These are phyloP conservation scores for Thereva nobilitata DNA, from an alignment of 2,888 invertebrate genomes.

Conservation along the genomic window DNA sequence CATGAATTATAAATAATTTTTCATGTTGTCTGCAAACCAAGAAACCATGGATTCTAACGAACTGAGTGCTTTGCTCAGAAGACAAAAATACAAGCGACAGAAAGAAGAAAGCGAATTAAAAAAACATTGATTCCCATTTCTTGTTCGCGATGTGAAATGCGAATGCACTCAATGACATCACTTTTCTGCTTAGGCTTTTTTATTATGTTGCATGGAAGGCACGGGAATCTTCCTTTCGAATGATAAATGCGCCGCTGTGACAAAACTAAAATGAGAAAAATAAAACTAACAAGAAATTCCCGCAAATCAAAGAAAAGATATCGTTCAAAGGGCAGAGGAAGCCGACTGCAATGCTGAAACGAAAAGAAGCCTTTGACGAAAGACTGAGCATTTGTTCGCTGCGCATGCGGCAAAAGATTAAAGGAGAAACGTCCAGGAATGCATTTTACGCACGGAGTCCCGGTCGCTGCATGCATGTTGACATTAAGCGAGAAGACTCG, in stretches of 20 bases:
- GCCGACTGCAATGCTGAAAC: not conserved
- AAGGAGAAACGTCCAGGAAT: conserved; percentile 24
- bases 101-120: not conserved
- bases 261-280: conserved; percentile 11
- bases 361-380: conserved; percentile 39
- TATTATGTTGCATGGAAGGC: not conserved
- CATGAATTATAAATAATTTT: conserved; percentile 30
- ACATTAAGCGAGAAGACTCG: conserved; percentile 12
- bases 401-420: conserved; percentile 39
- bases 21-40: conserved; percentile 3
- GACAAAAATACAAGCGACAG: no score
- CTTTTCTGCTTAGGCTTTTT: not conserved
- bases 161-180: conserved; percentile 17
- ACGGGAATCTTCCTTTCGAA: not conserved
- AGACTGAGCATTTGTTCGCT: conserved; percentile 36
- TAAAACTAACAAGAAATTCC: not conserved
- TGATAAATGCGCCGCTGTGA: conserved; percentile 14
- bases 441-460: conserved; percentile 23
- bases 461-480: not conserved
- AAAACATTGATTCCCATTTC: not conserved
- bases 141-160: not conserved
- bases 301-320: conserved; percentile 2
- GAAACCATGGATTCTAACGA: not conserved
- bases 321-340: no score
- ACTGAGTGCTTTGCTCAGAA: no score